A percentile compares a stretch with the other conserved stretches of the same genome.
phyloP scores from a whole-genome alignment of 2,797 vertebrate species.

The Crax fasciolata region DNA sequence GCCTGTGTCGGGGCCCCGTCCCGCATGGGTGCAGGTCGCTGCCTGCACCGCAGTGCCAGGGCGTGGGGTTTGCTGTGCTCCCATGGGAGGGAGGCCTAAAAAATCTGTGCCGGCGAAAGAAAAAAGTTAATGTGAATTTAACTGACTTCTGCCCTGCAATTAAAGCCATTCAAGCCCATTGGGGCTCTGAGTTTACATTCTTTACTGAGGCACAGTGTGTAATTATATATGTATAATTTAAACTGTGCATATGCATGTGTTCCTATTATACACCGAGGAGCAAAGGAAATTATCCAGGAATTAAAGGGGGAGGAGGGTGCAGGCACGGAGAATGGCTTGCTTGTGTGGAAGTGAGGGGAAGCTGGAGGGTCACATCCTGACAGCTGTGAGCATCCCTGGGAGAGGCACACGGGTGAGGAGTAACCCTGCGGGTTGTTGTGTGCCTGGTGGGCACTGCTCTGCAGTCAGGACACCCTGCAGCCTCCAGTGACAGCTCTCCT shows the following conservation, averaged over 20 bases:
- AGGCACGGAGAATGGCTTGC: slow-evolving; percentile 25
- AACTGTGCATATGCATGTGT: slow-evolving; percentile 66
- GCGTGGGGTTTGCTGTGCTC: neutral
- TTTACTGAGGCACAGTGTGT: slow-evolving; percentile 58
- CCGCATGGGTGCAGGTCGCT: too few species aligned
- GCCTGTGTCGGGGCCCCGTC: too few species aligned
- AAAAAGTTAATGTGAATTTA: slow-evolving; percentile 64
- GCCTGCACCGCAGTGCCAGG: neutral
- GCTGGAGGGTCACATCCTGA: slow-evolving; percentile 26
- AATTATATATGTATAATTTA: slow-evolving; percentile 75
- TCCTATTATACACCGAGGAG: slow-evolving; percentile 54
- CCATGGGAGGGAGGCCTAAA: neutral
- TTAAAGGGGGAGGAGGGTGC: slow-evolving; percentile 60
- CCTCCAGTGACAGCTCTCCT: too few species aligned
- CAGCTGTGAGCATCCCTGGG: neutral
- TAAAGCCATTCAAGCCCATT: slow-evolving; percentile 56
- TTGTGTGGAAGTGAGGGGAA: slow-evolving; percentile 63
- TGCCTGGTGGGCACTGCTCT: neutral
- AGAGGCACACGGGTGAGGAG: neutral
- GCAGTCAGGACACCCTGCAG: neutral
- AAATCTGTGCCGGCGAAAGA: neutral
- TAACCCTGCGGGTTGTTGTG: neutral
- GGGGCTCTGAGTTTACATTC: slow-evolving; percentile 75
- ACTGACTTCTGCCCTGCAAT: slow-evolving; percentile 75
- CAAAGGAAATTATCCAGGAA: slow-evolving; percentile 74